Conservation (phyloP, 2,888 invertebrate genomes). For the Lacanobia wlatinum region DNA sequence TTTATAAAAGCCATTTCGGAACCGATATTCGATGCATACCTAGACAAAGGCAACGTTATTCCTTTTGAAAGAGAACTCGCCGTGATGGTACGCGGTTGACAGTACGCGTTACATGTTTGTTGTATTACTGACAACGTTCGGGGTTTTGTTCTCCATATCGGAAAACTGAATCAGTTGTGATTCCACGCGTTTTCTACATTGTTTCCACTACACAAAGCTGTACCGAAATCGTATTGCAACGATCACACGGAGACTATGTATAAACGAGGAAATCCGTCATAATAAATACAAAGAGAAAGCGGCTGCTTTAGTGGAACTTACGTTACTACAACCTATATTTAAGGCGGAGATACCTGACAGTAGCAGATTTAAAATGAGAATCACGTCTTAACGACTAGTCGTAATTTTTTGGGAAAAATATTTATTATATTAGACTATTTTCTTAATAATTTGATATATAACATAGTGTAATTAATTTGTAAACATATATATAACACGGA, state of each 20-base stretch:
- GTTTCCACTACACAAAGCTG: slow-evolving; percentile 30
- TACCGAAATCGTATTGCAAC: slow-evolving; percentile 34
- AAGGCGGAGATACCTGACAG: slow-evolving; percentile 7
- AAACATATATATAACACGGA: too few species aligned
- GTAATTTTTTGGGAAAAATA: too few species aligned
- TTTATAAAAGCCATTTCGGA: slow-evolving; percentile 35
- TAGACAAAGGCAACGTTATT: slow-evolving; percentile 32
- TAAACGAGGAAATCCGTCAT: slow-evolving; percentile 20
- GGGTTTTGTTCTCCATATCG: slow-evolving; percentile 28
- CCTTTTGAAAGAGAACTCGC: slow-evolving; percentile 24
- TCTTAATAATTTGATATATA: too few species aligned
- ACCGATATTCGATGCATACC: slow-evolving; percentile 11
- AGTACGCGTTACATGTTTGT: slow-evolving; percentile 26
- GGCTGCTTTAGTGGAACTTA: not conserved
- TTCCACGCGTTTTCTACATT: slow-evolving; percentile 32
- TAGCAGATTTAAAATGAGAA: too few species aligned
- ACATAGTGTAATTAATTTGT: too few species aligned
- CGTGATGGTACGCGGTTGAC: slow-evolving; percentile 16
- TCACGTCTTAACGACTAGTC: too few species aligned
- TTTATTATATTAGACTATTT: too few species aligned
- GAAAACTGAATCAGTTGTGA: slow-evolving; percentile 31
- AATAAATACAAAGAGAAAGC: slow-evolving; percentile 23
- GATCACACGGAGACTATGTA: slow-evolving; percentile 16
- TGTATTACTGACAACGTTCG: slow-evolving; percentile 30
- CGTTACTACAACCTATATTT: slow-evolving; percentile 34